phyloP scores from a whole-genome alignment of 2,113 vertebrate species.

The Pterocles burchelli region DNA sequence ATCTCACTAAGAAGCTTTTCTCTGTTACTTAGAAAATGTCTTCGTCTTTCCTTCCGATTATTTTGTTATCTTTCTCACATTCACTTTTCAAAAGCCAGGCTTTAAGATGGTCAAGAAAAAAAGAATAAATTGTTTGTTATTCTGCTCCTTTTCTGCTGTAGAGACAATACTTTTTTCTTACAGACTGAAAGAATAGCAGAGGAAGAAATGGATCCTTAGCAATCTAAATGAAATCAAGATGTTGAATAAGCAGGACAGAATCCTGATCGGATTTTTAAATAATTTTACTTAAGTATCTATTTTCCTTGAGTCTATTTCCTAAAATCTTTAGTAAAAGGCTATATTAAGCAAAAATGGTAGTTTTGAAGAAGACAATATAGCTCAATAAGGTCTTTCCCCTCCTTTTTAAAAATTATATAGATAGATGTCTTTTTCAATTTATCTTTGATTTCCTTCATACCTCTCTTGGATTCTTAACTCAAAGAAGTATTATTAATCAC shows the following conservation, averaged over 20 bases:
- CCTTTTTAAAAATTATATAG: background rate
- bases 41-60: background rate
- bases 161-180: background rate
- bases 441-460: background rate
- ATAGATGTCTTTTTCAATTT: rapidly evolving
- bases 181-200: background rate
- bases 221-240: background rate
- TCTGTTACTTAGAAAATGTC: background rate
- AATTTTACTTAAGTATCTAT: background rate
- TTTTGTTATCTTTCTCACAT: background rate
- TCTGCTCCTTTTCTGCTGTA: background rate
- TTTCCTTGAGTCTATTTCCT: background rate
- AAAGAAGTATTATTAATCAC: background rate
- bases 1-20: background rate
- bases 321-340: background rate
- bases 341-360: background rate
- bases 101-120: background rate
- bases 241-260: background rate
- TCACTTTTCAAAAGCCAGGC: background rate
- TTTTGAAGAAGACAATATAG: background rate
- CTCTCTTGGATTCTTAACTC: background rate
- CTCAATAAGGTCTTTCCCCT: background rate
- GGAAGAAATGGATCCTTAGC: background rate
- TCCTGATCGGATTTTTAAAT: background rate
- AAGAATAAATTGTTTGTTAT: background rate